Evolutionary conservation across 2,888 invertebrate genomes (phyloP).

Genomic region (Lapara coniferarum): DNA sequence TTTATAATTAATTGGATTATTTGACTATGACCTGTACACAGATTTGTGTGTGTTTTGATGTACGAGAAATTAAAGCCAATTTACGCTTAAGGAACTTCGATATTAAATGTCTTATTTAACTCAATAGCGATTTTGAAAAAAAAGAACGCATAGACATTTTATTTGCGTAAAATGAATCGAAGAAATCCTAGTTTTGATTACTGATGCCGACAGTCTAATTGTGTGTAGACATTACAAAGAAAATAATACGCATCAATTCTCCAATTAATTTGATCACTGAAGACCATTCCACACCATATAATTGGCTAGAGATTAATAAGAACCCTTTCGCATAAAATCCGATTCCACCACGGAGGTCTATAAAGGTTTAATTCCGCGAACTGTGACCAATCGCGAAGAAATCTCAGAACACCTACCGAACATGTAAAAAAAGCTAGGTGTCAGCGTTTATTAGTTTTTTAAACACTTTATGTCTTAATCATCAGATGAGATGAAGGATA

Average conservation of each 20-base stretch:
- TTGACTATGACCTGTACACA: slow-evolving; percentile 28
- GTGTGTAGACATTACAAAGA: not conserved
- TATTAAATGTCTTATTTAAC: too few relatives aligned
- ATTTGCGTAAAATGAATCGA: too few relatives aligned
- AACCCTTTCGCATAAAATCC: slow-evolving; percentile 5
- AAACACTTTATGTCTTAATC: slow-evolving; percentile 24
- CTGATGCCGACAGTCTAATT: too few relatives aligned
- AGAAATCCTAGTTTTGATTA: too few relatives aligned
- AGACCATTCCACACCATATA: not conserved
- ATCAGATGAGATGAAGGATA: slow-evolving; percentile 18
- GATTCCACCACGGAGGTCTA: slow-evolving; percentile 23
- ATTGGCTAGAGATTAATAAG: not conserved
- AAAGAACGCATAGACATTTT: too few relatives aligned
- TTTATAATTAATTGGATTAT: slow-evolving; percentile 36
- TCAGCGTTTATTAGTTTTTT: slow-evolving; percentile 27
- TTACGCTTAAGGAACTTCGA: not conserved
- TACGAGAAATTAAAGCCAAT: not conserved
- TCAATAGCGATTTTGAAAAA: too few relatives aligned
- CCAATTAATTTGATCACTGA: too few relatives aligned
- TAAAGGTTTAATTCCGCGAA: slow-evolving; percentile 41
- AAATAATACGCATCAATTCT: not conserved
- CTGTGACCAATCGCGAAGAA: slow-evolving; percentile 42
- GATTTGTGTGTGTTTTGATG: not conserved
- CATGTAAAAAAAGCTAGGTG: slow-evolving; percentile 28
- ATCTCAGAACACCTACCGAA: slow-evolving; percentile 45